Conservation (phyloP, 2,113 vertebrate species). For the Xyliphius kryptos region DNA sequence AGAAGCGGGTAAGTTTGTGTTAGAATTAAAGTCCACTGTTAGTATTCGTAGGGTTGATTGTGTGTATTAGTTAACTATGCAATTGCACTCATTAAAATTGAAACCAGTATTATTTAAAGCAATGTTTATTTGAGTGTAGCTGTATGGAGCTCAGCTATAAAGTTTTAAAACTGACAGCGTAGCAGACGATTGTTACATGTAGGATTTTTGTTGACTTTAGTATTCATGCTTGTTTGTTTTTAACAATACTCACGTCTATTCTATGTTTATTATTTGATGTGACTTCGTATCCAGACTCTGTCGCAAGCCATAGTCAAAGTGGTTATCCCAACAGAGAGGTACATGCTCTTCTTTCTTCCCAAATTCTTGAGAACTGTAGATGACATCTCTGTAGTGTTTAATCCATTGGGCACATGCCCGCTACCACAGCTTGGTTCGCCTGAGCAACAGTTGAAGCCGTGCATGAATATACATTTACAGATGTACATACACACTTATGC, state of each 20-base stretch:
- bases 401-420: conserved; percentile 65
- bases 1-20: conserved; percentile 34
- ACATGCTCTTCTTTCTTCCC: conserved; percentile 99
- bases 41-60: conserved; percentile 2
- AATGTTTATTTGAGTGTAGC: conserved; percentile 6
- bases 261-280: conserved; percentile 99
- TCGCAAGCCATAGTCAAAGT: conserved; percentile 99
- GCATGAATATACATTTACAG: conserved; percentile 26
- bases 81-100: background rate
- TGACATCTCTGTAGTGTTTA: conserved; percentile 74
- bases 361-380: conserved; percentile 95
- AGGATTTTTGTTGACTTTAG: conserved; percentile 87
- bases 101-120: background rate
- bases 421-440: conserved; percentile 78
- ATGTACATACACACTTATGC: conserved; percentile 21
- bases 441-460: conserved; percentile 87
- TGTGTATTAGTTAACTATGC: no score
- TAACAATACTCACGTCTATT: conserved; percentile 99
- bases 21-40: conserved; percentile 10
- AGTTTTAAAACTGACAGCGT: conserved; percentile 75
- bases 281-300: conserved; percentile 99
- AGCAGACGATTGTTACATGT: conserved; percentile 65
- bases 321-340: conserved; percentile 99
- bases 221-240: conserved; percentile 98
- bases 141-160: conserved; percentile 32